A percentile compares a stretch with the other conserved stretches of the same genome.
Conservation (phyloP, 2,113 vertebrate genomes). For the Chiloscyllium plagiosum region DNA sequence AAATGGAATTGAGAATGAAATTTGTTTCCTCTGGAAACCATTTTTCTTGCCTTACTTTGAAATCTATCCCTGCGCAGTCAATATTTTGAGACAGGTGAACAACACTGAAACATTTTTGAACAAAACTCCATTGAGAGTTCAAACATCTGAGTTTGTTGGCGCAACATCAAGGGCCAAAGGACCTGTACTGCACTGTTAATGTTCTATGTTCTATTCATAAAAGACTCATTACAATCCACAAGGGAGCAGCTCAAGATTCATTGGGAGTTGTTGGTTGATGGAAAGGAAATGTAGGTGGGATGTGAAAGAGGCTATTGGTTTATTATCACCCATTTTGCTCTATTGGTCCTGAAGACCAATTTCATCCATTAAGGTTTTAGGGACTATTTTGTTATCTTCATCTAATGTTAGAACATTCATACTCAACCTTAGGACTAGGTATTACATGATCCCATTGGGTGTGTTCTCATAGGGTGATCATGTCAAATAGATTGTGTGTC, state of each 20-base stretch:
- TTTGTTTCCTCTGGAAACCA: not conserved
- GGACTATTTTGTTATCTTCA: not conserved
- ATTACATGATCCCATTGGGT: no score
- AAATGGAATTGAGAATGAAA: not conserved
- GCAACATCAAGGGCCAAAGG: no score
- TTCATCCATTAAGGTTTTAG: not conserved
- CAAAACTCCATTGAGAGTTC: not conserved
- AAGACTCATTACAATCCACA: not conserved
- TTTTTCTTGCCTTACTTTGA: not conserved
- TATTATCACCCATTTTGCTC: not conserved
- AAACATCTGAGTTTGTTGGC: not conserved
- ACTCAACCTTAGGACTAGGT: not conserved
- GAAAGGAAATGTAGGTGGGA: not conserved
- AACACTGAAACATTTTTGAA: not conserved
- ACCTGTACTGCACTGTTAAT: no score
- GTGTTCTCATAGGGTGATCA: no score
- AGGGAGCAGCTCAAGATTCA: not conserved
- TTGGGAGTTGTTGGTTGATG: not conserved
- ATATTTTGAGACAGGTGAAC: not conserved
- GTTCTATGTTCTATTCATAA: not conserved
- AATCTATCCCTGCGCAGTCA: not conserved
- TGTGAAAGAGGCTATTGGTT: not conserved
- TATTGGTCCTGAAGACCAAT: not conserved
- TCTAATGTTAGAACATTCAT: not conserved
- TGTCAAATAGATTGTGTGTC: no score